These are phyloP conservation scores for Rhipidura dahli DNA, from an alignment of 2,113 vertebrate species.

Conservation along the genomic window DNA sequence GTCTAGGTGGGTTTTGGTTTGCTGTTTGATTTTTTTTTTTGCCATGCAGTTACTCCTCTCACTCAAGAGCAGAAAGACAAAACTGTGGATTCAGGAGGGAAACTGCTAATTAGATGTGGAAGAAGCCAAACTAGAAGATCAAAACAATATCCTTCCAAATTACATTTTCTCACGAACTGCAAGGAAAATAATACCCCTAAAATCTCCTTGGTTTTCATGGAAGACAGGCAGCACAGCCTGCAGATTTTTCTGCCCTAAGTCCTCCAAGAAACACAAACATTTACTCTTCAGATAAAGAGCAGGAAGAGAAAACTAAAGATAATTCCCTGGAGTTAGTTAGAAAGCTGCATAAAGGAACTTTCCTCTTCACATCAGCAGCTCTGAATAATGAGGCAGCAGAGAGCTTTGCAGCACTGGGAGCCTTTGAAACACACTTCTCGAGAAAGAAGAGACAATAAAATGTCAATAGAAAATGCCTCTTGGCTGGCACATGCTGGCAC, in stretches of 20 bases:
- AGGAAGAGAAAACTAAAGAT: background rate
- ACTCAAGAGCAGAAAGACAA: background rate
- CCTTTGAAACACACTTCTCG: background rate
- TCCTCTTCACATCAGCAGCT: background rate
- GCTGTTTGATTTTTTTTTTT: background rate
- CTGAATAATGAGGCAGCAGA: conserved; percentile 2
- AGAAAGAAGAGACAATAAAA: conserved; percentile 6
- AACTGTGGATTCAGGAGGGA: background rate
- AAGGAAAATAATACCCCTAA: background rate
- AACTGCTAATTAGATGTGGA: background rate
- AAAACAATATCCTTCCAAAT: background rate
- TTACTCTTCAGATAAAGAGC: conserved; percentile 8
- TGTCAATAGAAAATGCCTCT: background rate
- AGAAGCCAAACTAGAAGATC: background rate
- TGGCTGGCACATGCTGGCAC: background rate
- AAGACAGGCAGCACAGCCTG: background rate
- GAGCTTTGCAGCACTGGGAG: background rate
- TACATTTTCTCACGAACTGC: background rate
- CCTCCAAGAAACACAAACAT: conserved; percentile 21
- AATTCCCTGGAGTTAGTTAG: background rate
- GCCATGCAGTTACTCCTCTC: background rate
- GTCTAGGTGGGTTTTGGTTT: background rate
- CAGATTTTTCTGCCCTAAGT: background rate
- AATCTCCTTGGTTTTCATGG: background rate
- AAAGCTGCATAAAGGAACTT: background rate